Base-by-base conservation (phyloP, 2,888 invertebrate species). In the Rhaphigaster nebulosa region DNA sequence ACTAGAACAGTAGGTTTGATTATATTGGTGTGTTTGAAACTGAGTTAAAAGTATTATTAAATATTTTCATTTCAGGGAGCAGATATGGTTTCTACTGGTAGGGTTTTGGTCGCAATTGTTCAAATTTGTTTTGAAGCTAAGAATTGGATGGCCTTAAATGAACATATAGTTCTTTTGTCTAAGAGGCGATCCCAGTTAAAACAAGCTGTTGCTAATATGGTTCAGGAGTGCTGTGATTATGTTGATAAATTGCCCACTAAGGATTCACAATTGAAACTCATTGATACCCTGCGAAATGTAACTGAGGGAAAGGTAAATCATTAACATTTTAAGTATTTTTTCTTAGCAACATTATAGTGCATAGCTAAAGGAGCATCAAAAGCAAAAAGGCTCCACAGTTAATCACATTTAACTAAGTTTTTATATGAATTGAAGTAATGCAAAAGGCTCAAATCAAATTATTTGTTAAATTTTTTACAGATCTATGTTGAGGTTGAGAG, bases 401-500 rank as follows among this genome's bases (percentile, higher is more conserved):
- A n/a, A n/a, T n/a, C n/a, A 8, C 8, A 84, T 5, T 26, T 23
- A 29, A 84, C 5, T 84, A 38, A 34, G 29, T 84, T 84, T 26
- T 45, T 38, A 2, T 0, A 29, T 50, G 12, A 29, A 29, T 41
- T 87, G 45, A n/a, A 50, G 41, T 87, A 45, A 41, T n/a, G 4
- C 20, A 15, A 87, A 84, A 84, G 1, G 29, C 23, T n/a, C 10
- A 60, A 60, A 60, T 13, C n/a, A n/a, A n/a, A 18, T 54, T 18
- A 80, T 38, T 70, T 90, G 29, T 54, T 23, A 54, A 56, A 56
- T 84, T 89, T 91, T 91, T 92, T 92, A 70, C 93, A 96, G 96
- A 99, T 99, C 92, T 99, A 99, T 94, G 99, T 99, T n/a, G 99
- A 99, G 95, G 99, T 99, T 18, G 99, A 99, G 94, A 95, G 99